phyloP scores from a whole-genome alignment of 2,797 vertebrate species.

The Nyctibius grandis region DNA sequence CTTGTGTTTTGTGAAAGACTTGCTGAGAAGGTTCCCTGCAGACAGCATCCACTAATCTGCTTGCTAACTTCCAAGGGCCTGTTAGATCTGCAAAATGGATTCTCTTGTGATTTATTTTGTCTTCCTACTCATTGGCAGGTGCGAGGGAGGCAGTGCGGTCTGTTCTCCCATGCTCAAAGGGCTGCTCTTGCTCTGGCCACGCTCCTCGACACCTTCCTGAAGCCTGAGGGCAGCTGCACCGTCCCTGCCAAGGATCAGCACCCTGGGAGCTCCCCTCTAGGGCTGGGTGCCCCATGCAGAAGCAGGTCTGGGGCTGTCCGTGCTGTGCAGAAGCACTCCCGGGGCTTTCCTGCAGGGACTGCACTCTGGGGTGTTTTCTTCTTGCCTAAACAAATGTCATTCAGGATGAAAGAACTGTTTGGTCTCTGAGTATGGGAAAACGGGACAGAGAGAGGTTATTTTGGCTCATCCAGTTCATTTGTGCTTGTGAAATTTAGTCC shows the following conservation, averaged over 20 bases:
- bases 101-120: background rate
- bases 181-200: background rate
- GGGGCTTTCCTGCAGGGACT: background rate
- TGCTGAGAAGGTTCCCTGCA: background rate
- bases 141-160: background rate
- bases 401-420: background rate
- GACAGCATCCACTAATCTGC: background rate
- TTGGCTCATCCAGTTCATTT: background rate
- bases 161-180: background rate
- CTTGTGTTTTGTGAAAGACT: background rate
- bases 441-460: background rate
- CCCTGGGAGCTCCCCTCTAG: fast-evolving
- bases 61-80: background rate
- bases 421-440: background rate
- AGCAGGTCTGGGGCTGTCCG: fast-evolving
- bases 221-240: background rate
- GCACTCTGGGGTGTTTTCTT: background rate
- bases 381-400: background rate
- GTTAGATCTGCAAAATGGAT: background rate
- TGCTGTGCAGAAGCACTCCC: fast-evolving
- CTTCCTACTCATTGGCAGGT: background rate
- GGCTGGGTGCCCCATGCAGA: fast-evolving
- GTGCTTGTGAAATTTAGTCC: background rate
- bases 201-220: background rate
- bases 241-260: fast-evolving